Evolutionary conservation across 2,797 vertebrate genomes (phyloP), one percentile per base, ranked within the genome.

Genomic region (Loris lydekkerianus): DNA sequence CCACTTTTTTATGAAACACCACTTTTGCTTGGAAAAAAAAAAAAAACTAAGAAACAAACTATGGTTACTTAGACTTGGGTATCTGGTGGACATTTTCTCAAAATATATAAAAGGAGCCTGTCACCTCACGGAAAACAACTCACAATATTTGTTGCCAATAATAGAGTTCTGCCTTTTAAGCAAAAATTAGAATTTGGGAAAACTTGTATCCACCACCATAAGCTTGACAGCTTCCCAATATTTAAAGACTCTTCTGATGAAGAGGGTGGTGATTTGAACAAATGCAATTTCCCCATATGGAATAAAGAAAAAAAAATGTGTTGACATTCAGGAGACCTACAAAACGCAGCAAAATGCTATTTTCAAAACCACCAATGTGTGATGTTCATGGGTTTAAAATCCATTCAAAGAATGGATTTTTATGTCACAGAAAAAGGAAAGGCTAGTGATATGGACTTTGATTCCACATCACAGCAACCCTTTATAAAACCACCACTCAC

Each of bases 311-410:
- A 49, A 49, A 53, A 56, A 53, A 56, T 0, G 7, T 0, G 7
- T 7, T 37, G 4, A 23, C 9, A 2, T n/a, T 15, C n/a, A 40
- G 25, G 84, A 43, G 37, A 69, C 0, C 29, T 5, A 3, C 3
- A 15, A 10, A n/a, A 43, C 0, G 0, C 27, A n/a, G 65, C 0
- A 11, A 40, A 18, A 10, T 0, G 1, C 20, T 9, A 7, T 37
- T 58, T 67, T 60, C 93, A 43, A 31, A 40, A 15, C 40, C 20
- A 34, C 73, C 53, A 0, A 2, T 0, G 11, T n/a, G 25, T 1
- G 1, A 10, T 20, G 13, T 46, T 23, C 3, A 0, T 0, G 0
- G 37, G 43, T 27, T 13, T 78, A 40, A 27, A n/a, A 20, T 14
- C 18, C 34, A 1, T 4, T 67, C 31, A 6, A 46, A 83, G 83